These are phyloP conservation scores for Ornithorhynchus anatinus DNA, from an alignment of 2,113 vertebrate species.

Conservation along the genomic window DNA sequence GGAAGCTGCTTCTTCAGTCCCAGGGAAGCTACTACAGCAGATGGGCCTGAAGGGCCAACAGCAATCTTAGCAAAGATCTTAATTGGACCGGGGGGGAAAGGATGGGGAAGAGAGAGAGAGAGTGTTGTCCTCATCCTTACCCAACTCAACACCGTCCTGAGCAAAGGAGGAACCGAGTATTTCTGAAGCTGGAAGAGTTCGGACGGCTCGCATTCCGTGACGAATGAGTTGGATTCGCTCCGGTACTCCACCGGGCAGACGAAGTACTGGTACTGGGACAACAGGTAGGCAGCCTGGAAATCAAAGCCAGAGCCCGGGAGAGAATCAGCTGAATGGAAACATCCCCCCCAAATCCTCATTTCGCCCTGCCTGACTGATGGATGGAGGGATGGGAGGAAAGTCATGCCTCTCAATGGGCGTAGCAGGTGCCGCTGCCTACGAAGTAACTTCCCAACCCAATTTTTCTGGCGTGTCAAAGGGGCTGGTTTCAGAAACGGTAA, in stretches of 20 bases:
- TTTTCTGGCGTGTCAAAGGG: too few relatives aligned
- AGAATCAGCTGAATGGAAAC: neutral
- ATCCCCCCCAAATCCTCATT: neutral
- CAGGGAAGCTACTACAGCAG: too few relatives aligned
- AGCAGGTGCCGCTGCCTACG: too few relatives aligned
- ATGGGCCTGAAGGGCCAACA: too few relatives aligned
- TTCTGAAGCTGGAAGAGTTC: constrained; percentile 89
- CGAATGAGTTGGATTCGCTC: constrained; percentile 89
- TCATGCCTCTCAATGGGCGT: too few relatives aligned
- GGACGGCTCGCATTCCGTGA: constrained; percentile 88
- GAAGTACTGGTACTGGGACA: constrained; percentile 91
- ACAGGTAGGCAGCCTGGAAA: constrained; percentile 85
- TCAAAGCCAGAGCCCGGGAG: constrained; percentile 25
- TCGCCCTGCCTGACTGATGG: too few relatives aligned
- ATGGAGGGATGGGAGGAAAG: too few relatives aligned
- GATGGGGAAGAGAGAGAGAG: too few relatives aligned
- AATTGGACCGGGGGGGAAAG: neutral
- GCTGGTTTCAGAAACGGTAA: too few relatives aligned
- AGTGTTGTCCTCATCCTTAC: constrained; percentile 76
- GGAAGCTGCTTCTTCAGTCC: too few relatives aligned
- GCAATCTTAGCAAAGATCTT: neutral
- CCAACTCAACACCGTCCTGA: constrained; percentile 77
- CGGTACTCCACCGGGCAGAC: constrained; percentile 93
- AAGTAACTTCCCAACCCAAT: too few relatives aligned
- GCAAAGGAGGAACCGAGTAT: constrained; percentile 81